Evolutionary conservation across 2,888 invertebrate species (phyloP).

Genomic region (Apoderus coryli): DNA sequence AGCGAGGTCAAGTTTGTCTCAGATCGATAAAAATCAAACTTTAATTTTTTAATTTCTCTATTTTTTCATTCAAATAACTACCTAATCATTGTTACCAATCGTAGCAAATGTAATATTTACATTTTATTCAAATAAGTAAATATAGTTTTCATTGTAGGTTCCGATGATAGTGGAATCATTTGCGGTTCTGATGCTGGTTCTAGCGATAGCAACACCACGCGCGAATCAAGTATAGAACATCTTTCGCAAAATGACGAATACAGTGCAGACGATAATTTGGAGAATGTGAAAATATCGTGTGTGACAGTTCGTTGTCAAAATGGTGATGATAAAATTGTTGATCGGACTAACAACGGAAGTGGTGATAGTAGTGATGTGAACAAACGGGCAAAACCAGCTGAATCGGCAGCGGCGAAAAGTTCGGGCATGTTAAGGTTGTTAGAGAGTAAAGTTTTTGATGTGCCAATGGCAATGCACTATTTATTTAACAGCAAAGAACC

Average conservation of each 20-base stretch:
- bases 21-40: too few species aligned
- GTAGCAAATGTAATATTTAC: too few species aligned
- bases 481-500: constrained; percentile 96
- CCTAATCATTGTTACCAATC: too few species aligned
- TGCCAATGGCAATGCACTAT: constrained; percentile 97
- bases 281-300: constrained; percentile 25
- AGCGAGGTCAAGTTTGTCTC: too few species aligned
- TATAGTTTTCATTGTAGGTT: too few species aligned
- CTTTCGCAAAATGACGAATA: constrained; percentile 34
- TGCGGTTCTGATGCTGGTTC: constrained; percentile 43
- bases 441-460: constrained; percentile 95
- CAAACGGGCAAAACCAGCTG: constrained; percentile 23
- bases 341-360: constrained; percentile 5
- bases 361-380: constrained; percentile 4
- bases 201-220: constrained; percentile 31
- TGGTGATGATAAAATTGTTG: constrained; percentile 13
- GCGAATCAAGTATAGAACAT: constrained; percentile 38
- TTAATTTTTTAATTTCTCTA: too few species aligned
- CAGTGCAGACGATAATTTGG: constrained; percentile 26
- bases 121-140: too few species aligned
- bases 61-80: too few species aligned
- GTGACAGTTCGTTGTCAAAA: constrained; percentile 19
- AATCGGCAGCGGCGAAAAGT: too few species aligned
- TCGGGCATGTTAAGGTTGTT: constrained; percentile 76
- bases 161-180: constrained; percentile 67